A percentile compares a stretch with the other conserved stretches of the same genome.
Evolutionary conservation across 2,888 invertebrate species (phyloP).

Genomic region (Chrysopilus asiliformis): DNA sequence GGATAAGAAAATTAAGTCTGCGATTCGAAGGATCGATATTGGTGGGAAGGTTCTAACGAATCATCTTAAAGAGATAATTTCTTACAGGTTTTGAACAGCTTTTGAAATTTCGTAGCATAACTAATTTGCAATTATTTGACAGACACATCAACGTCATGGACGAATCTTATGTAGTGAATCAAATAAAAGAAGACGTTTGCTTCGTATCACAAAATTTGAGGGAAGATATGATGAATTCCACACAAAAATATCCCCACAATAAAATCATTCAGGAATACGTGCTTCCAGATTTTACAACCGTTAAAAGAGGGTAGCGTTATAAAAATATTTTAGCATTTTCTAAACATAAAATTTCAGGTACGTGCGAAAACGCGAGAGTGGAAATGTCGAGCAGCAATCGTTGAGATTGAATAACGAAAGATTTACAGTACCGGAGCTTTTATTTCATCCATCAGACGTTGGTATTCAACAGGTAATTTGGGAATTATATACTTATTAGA

Average conservation of each 20-base stretch:
- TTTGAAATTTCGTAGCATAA: too few species aligned
- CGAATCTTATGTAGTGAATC: conserved; percentile 96
- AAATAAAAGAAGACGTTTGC: conserved; percentile 95
- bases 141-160: conserved; percentile 95
- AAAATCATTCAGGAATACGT: conserved; percentile 81
- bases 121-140: conserved; percentile 20
- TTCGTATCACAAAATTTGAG: conserved; percentile 79
- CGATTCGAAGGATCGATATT: conserved; percentile 74
- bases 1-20: conserved; percentile 54
- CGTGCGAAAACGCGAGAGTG: conserved; percentile 13
- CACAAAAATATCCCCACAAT: conserved; percentile 45
- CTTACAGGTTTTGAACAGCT: too few species aligned
- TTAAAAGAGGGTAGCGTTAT: conserved; percentile 61
- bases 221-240: conserved; percentile 60
- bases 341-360: conserved; percentile 3
- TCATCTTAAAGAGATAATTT: conserved; percentile 93
- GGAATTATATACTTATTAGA: conserved; percentile 1
- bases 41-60: conserved; percentile 97
- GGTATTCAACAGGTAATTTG: conserved; percentile 52
- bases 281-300: conserved; percentile 86
- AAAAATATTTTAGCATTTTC: neutral
- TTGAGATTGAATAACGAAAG: conserved; percentile 84
- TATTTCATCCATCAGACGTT: conserved; percentile 90
- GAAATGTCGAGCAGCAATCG: conserved; percentile 50
- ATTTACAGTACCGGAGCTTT: conserved; percentile 85